Conservation (phyloP, 2,888 invertebrate species). For the Agrochola circellaris region DNA sequence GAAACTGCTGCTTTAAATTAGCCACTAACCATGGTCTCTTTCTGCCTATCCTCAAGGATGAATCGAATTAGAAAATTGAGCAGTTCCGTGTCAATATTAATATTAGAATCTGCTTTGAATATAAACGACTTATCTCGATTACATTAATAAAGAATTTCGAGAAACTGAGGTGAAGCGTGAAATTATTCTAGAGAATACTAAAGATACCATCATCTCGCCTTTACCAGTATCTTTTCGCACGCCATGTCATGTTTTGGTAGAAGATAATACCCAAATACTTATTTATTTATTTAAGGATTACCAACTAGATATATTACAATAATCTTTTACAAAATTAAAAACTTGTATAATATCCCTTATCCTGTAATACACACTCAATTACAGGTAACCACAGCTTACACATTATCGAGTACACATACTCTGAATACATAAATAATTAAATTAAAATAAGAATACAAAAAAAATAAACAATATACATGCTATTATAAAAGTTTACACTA, state of each 20-base stretch:
- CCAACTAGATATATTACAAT: no score
- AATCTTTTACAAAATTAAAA: no score
- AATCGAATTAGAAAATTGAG: slow-evolving; percentile 26
- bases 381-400: no score
- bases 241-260: neutral
- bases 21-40: neutral
- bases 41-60: slow-evolving; percentile 1
- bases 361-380: no score
- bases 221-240: slow-evolving; percentile 23
- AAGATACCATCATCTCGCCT: slow-evolving; percentile 9
- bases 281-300: no score
- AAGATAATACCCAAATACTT: no score
- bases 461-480: no score
- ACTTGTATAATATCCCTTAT: no score
- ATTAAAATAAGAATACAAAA: no score
- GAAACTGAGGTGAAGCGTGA: slow-evolving; percentile 21
- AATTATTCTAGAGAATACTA: slow-evolving; percentile 13
- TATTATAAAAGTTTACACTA: no score
- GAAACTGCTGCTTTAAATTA: neutral
- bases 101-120: slow-evolving; percentile 30
- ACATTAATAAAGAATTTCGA: slow-evolving; percentile 28
- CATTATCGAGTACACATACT: no score
- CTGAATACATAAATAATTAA: no score
- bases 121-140: slow-evolving; percentile 38
- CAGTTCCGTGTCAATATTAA: slow-evolving; percentile 33